These are phyloP conservation scores for Aleadryas rufinucha DNA, from an alignment of 2,113 vertebrate species.

Conservation along the genomic window DNA sequence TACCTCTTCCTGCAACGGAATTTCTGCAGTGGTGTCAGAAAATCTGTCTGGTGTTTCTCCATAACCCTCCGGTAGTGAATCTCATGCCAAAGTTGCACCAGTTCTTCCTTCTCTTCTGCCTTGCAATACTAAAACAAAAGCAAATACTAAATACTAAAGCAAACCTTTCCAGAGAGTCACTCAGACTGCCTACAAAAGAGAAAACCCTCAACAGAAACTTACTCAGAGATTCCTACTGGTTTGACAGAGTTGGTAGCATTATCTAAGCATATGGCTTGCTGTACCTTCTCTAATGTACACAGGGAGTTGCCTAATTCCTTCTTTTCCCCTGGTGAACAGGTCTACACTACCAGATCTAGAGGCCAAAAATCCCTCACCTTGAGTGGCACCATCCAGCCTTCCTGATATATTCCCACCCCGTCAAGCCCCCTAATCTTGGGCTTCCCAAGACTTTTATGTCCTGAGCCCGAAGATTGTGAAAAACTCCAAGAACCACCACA, in stretches of 20 bases:
- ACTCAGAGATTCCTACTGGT: not conserved
- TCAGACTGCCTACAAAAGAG: not conserved
- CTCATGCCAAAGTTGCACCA: conserved; percentile 70
- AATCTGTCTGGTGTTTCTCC: not conserved
- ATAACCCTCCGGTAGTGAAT: conserved; percentile 57
- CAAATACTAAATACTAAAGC: no score
- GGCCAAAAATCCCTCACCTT: not conserved
- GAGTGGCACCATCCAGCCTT: not conserved
- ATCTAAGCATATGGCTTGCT: not conserved
- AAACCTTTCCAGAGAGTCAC: not conserved
- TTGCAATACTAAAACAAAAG: conserved; percentile 34
- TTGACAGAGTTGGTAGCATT: not conserved
- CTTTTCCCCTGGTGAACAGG: not conserved
- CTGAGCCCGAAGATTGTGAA: not conserved
- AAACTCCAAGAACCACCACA: not conserved
- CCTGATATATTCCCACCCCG: not conserved
- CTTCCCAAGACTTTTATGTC: not conserved
- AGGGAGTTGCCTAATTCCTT: not conserved
- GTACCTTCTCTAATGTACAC: not conserved
- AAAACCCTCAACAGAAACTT: not conserved
- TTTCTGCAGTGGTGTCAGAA: conserved; percentile 62
- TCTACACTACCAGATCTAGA: not conserved
- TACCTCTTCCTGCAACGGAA: conserved; percentile 73
- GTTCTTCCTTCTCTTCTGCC: conserved; percentile 53
- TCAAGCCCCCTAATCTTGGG: not conserved